These are phyloP conservation scores for Drepanosiphum platanoidis DNA, from an alignment of 2,888 invertebrate genomes.

Conservation along the genomic window DNA sequence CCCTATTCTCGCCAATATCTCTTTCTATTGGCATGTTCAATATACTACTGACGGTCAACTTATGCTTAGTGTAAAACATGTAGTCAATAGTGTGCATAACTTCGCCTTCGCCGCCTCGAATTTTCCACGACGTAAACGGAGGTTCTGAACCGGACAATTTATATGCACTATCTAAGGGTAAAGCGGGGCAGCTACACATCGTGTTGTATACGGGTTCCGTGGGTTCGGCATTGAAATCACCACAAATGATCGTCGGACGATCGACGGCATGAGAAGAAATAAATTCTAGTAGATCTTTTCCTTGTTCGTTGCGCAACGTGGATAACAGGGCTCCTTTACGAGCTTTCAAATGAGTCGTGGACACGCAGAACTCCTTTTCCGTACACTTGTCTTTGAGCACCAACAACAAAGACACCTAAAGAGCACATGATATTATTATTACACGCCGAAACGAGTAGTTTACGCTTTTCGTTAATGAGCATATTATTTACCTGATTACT, in stretches of 20 bases:
- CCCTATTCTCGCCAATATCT: constrained; percentile 75
- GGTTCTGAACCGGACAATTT: constrained; percentile 70
- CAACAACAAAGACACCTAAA: constrained; percentile 73
- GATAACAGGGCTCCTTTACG: constrained; percentile 75
- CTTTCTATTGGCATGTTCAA: constrained; percentile 74
- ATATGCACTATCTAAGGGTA: constrained; percentile 65
- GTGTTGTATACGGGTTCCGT: constrained; percentile 76
- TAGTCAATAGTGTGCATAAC: constrained; percentile 81
- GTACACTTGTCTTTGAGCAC: constrained; percentile 71
- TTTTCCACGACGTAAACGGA: constrained; percentile 80
- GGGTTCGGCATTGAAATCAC: constrained; percentile 82
- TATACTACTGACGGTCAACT: constrained; percentile 71
- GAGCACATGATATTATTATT: constrained; percentile 55
- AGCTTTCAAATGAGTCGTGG: constrained; percentile 81
- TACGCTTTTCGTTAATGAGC: neutral
- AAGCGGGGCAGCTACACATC: constrained; percentile 68
- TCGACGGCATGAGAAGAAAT: constrained; percentile 69
- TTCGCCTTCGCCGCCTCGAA: constrained; percentile 75
- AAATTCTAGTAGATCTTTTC: constrained; percentile 74
- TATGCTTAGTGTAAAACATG: constrained; percentile 74
- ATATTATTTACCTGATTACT: constrained; percentile 73
- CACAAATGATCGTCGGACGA: constrained; percentile 75
- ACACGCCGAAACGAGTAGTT: too few species aligned
- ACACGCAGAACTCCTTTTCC: constrained; percentile 74
- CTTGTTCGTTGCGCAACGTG: constrained; percentile 77